Evolutionary conservation across 2,113 vertebrate species (phyloP).

Genomic region (Periophthalmus modestus): DNA sequence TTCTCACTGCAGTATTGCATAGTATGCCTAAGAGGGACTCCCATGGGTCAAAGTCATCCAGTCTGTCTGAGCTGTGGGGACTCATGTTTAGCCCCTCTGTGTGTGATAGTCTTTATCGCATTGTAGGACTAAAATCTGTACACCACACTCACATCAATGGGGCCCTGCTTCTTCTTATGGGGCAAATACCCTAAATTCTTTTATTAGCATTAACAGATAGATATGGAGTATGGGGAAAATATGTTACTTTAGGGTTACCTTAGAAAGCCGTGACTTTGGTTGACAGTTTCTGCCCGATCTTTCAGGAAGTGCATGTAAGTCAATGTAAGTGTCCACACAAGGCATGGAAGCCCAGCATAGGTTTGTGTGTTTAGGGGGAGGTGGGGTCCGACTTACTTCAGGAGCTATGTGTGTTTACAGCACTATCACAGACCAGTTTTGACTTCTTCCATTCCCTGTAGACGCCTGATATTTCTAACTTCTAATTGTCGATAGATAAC

Average conservation of each 20-base stretch:
- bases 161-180: no score
- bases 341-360: no score
- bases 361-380: constrained; percentile 17
- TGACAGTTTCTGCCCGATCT: no score
- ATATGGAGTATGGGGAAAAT: no score
- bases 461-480: not conserved
- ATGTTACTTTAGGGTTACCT: no score
- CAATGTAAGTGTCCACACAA: no score
- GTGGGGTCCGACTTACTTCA: constrained; percentile 25
- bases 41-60: constrained; percentile 63
- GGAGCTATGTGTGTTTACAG: constrained; percentile 51
- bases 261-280: no score
- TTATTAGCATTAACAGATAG: no score
- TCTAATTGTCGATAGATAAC: not conserved
- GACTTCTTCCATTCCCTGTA: constrained; percentile 10
- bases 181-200: no score
- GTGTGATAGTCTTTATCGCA: not conserved
- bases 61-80: constrained; percentile 61
- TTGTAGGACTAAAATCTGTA: no score
- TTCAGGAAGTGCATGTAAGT: no score
- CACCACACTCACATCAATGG: no score
- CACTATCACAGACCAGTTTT: constrained; percentile 1
- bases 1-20: constrained; percentile 16
- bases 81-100: constrained; percentile 54
- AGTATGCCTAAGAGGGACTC: constrained; percentile 5